These are phyloP conservation scores for Pogonus chalceus DNA, from an alignment of 1,140 invertebrate genomes.

Conservation along the genomic window DNA sequence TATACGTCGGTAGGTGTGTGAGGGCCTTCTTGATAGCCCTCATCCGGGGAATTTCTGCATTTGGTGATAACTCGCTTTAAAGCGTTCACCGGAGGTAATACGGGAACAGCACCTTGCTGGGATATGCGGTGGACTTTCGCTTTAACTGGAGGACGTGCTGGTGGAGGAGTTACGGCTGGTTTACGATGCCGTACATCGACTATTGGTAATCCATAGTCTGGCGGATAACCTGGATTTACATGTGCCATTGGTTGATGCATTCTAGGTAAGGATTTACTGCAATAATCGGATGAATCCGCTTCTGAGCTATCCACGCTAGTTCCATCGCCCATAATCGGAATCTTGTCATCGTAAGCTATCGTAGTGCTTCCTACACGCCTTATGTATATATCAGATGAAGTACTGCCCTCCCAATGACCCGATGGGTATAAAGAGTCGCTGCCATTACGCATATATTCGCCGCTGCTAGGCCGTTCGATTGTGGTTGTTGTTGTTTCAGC, in stretches of 20 bases:
- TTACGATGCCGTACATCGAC: slow-evolving; percentile 37
- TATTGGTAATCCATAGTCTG: slow-evolving; percentile 69
- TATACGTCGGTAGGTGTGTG: too few relatives aligned
- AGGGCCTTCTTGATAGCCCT: slow-evolving; percentile 85
- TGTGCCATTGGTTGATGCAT: slow-evolving; percentile 41
- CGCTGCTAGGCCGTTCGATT: slow-evolving; percentile 43
- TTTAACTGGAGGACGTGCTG: slow-evolving; percentile 37
- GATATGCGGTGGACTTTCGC: slow-evolving; percentile 73
- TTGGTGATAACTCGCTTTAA: slow-evolving; percentile 67
- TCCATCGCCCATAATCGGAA: slow-evolving; percentile 59
- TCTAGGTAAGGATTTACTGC: slow-evolving; percentile 40
- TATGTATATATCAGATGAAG: slow-evolving; percentile 22
- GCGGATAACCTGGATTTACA: slow-evolving; percentile 47
- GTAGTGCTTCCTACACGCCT: slow-evolving; percentile 38
- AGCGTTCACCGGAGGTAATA: slow-evolving; percentile 68
- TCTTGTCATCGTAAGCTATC: slow-evolving; percentile 58
- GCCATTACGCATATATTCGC: slow-evolving; percentile 57
- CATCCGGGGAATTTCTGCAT: slow-evolving; percentile 75
- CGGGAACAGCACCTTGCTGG: slow-evolving; percentile 71
- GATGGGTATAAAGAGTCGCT: slow-evolving; percentile 60
- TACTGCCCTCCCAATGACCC: slow-evolving; percentile 49
- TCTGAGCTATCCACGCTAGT: slow-evolving; percentile 45
- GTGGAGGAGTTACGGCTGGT: slow-evolving; percentile 23
- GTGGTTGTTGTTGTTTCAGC: not conserved
- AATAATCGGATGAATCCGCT: slow-evolving; percentile 28